Base-by-base conservation (phyloP, 2,888 invertebrate genomes). In the Scaeva pyrastri region DNA sequence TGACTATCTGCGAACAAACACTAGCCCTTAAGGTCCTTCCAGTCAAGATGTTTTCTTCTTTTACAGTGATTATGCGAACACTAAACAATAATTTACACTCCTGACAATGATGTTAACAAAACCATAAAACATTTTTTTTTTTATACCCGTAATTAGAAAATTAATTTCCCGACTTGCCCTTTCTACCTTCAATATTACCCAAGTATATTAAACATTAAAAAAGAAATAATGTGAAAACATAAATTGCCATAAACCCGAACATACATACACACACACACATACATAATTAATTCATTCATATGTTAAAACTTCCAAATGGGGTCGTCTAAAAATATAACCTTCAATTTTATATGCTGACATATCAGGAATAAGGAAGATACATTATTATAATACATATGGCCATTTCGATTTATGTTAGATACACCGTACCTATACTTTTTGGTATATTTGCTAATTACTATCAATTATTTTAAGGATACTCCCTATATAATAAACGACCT, bases 391-490 rank as follows among this genome's bases (percentile, higher is more conserved):
- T 31, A 31, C 6, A 19, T 36, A 39, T 72, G 66, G 45, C 64
- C 48, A 68, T 77, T 55, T 43, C 48, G 50, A 75, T 52, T 45
- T 71, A 52, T 43, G 62, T 19, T 58, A 12, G n/a, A n/a, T n/a
- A n/a, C n/a, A n/a, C n/a, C n/a, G n/a, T 12, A 11, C 3, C 2
- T 39, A 10, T 39, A 6, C 11, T 41, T 50, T 56, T 50, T 56
- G 48, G 43, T 39, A 56, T n/a, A n/a, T 11, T 16, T 23, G 45
- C 64, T 66, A 66, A 66, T 66, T 45, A 60, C 56, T 45, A 72
- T 62, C 70, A 71, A 84, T 79, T 79, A 75, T 41, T 50, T 12
- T 39, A 68, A 43, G 78, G 80, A 80, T 62, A n/a, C 72, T 64
- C 56, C 50, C 64, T 74, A 50, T 6, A 23, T 23, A 83, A 78